phyloP scores from a whole-genome alignment of 2,888 invertebrate species.

The Ceramica pisi region DNA sequence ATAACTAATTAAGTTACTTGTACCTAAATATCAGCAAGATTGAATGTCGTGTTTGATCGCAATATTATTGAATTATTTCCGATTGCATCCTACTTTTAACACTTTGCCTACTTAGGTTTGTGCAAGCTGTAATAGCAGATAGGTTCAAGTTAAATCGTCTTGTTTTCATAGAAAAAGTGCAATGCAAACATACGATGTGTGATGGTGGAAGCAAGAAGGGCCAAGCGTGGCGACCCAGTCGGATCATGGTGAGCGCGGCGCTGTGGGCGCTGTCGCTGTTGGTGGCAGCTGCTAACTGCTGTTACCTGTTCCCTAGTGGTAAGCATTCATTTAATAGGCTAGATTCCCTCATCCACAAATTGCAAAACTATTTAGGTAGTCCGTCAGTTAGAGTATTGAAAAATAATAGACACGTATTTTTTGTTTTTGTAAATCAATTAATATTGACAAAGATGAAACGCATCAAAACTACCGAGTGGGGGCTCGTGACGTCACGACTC shows the following conservation, averaged over 20 bases:
- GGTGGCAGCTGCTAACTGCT: constrained; percentile 79
- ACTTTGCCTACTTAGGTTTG: not conserved
- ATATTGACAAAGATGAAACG: too few relatives aligned
- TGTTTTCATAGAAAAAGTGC: constrained; percentile 54
- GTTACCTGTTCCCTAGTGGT: constrained; percentile 91
- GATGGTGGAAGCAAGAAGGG: constrained; percentile 74
- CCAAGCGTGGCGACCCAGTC: constrained; percentile 67
- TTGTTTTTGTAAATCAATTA: too few relatives aligned
- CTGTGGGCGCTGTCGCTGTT: constrained; percentile 73
- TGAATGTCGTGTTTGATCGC: constrained; percentile 51
- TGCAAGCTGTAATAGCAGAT: not conserved
- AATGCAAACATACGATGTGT: constrained; percentile 76
- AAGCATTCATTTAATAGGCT: constrained; percentile 68
- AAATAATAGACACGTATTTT: too few relatives aligned
- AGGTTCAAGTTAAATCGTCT: not conserved
- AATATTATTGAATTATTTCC: constrained; percentile 24
- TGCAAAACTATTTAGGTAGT: too few relatives aligned
- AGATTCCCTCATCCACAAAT: too few relatives aligned
- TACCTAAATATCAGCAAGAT: constrained; percentile 43
- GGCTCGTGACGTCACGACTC: too few relatives aligned
- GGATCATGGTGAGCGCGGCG: constrained; percentile 79
- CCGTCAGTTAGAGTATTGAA: too few relatives aligned
- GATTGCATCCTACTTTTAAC: not conserved
- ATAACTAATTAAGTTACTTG: constrained; percentile 63
- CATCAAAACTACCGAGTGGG: too few relatives aligned